These are phyloP conservation scores for Xyrauchen texanus DNA, from an alignment of 2,113 vertebrate genomes.

Conservation along the genomic window DNA sequence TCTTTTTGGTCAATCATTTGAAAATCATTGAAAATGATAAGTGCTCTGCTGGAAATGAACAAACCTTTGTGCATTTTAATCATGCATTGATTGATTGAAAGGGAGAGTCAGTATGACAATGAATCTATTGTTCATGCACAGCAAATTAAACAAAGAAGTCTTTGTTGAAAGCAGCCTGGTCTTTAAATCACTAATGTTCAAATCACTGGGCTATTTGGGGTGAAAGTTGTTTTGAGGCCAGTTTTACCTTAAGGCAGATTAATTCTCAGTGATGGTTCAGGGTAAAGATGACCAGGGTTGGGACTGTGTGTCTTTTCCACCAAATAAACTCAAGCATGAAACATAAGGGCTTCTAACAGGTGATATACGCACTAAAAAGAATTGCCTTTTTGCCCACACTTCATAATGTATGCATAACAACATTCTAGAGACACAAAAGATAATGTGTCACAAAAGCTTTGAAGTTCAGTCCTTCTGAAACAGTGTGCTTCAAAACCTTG, in stretches of 20 bases:
- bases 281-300: slow-evolving; percentile 2
- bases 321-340: not conserved
- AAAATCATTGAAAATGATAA: not conserved
- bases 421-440: not conserved
- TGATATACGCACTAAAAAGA: not conserved
- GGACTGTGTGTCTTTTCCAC: not conserved
- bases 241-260: slow-evolving; percentile 21
- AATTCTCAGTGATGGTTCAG: not conserved
- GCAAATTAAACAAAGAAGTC: not conserved
- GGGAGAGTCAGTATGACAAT: not conserved
- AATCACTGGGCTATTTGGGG: not conserved
- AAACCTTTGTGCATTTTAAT: not conserved
- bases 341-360: not conserved
- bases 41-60: not conserved
- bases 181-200: not conserved
- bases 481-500: too few relatives aligned
- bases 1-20: not conserved
- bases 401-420: not conserved
- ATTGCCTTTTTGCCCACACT: not conserved
- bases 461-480: not conserved
- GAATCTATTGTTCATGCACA: slow-evolving; percentile 1
- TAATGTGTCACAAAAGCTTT: not conserved
- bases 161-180: not conserved
- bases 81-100: not conserved
- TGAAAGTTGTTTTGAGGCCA: not conserved